A percentile compares a stretch with the other conserved stretches of the same genome.
Conservation (phyloP, 2,113 vertebrate genomes). For the Bostrychus sinensis region DNA sequence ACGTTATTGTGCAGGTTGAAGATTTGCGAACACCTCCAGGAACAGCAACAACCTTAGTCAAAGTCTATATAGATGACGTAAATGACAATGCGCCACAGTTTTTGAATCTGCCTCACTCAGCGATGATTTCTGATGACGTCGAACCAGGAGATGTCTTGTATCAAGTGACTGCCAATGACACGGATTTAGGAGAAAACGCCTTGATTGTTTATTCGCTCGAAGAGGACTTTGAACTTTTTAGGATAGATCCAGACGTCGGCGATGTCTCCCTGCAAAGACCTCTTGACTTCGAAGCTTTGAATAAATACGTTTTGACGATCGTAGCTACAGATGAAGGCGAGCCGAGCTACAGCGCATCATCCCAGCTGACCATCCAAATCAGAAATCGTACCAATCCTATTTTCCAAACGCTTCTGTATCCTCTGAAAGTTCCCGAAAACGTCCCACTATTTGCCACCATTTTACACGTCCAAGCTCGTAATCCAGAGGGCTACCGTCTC, state of each 20-base stretch:
- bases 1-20: conserved; percentile 86
- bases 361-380: conserved; percentile 87
- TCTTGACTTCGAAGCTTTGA: conserved; percentile 90
- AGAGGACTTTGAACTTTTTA: conserved; percentile 89
- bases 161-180: conserved; percentile 88
- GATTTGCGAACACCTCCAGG: conserved; percentile 85
- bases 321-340: conserved; percentile 85
- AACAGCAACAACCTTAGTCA: conserved; percentile 84
- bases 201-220: conserved; percentile 85
- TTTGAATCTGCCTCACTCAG: conserved; percentile 88
- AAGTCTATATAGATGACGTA: conserved; percentile 87
- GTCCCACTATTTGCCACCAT: conserved; percentile 89
- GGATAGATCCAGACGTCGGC: conserved; percentile 90
- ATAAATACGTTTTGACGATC: conserved; percentile 89
- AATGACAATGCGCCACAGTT: conserved; percentile 92
- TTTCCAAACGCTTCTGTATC: conserved; percentile 92
- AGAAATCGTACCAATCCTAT: conserved; percentile 93
- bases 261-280: conserved; percentile 91
- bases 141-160: conserved; percentile 94
- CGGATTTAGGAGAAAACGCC: conserved; percentile 86
- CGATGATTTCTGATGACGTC: conserved; percentile 85
- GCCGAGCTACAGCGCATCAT: conserved; percentile 78
- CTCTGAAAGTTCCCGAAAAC: conserved; percentile 91
- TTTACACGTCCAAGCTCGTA: conserved; percentile 93
- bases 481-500: conserved; percentile 92